These are phyloP conservation scores for Acanthosepion esculentum DNA, from an alignment of 2,888 invertebrate species.

Conservation along the genomic window DNA sequence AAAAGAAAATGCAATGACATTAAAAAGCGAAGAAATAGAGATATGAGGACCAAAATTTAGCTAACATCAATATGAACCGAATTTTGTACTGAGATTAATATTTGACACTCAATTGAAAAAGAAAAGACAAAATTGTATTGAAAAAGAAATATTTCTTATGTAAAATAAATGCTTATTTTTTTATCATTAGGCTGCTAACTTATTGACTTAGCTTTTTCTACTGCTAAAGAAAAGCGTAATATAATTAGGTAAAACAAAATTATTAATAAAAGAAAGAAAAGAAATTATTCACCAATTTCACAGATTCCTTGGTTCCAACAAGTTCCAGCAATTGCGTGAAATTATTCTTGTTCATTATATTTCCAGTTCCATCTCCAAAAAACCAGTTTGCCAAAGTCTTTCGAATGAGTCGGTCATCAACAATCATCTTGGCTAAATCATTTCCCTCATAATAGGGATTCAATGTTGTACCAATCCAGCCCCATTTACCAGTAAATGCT, in stretches of 20 bases:
- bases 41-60: no score
- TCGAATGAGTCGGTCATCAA: conserved; percentile 86
- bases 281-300: conserved; percentile 61
- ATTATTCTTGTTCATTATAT: conserved; percentile 84
- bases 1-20: no score
- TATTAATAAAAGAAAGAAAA: background rate
- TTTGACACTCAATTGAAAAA: no score
- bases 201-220: no score
- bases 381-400: conserved; percentile 87
- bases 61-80: no score
- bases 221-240: no score
- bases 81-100: no score
- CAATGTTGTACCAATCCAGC: conserved; percentile 89
- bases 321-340: conserved; percentile 78
- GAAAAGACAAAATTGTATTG: no score
- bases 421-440: conserved; percentile 83
- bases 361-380: conserved; percentile 92
- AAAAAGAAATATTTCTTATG: no score
- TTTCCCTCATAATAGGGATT: conserved; percentile 96
- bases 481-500: conserved; percentile 80
- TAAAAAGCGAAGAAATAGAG: no score
- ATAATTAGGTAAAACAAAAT: background rate
- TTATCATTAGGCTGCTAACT: no score
- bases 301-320: conserved; percentile 52
- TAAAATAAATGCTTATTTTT: no score